Evolutionary conservation across 2,797 vertebrate genomes (phyloP).

Genomic region (Denticeps clupeoides): DNA sequence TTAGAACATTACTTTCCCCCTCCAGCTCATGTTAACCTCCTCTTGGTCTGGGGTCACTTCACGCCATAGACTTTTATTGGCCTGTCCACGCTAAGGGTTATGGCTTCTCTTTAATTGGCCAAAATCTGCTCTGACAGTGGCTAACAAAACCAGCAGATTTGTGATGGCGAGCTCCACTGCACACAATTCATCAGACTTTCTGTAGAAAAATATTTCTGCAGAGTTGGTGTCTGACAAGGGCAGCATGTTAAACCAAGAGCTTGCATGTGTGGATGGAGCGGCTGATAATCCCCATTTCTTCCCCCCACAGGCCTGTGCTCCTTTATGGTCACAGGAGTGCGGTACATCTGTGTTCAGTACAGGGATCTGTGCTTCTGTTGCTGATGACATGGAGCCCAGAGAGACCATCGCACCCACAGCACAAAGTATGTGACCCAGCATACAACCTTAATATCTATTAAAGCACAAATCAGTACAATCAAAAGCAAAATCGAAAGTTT

Average conservation of each 20-base stretch:
- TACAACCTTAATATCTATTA: too few relatives aligned
- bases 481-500: too few relatives aligned
- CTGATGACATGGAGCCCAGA: conserved; percentile 56
- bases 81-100: conserved; percentile 7
- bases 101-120: too few relatives aligned
- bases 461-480: too few relatives aligned
- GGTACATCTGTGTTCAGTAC: conserved; percentile 86
- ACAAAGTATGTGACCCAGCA: conserved; percentile 61
- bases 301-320: conserved; percentile 89
- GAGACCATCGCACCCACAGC: conserved; percentile 74
- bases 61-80: conserved; percentile 9
- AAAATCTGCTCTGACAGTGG: background rate
- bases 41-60: background rate
- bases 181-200: too few relatives aligned
- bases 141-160: too few relatives aligned
- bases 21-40: conserved; percentile 2
- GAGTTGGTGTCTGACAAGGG: too few relatives aligned
- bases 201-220: too few relatives aligned
- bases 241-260: too few relatives aligned
- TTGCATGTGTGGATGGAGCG: too few relatives aligned
- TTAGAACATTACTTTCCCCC: background rate
- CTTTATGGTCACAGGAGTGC: conserved; percentile 86
- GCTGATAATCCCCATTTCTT: too few relatives aligned
- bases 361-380: conserved; percentile 75
- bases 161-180: too few relatives aligned